Percentiles rank a stretch among this genome's conserved stretches.
These are phyloP conservation scores for Charaxes varanes DNA, from an alignment of 1,140 invertebrate genomes.

Conservation along the genomic window DNA sequence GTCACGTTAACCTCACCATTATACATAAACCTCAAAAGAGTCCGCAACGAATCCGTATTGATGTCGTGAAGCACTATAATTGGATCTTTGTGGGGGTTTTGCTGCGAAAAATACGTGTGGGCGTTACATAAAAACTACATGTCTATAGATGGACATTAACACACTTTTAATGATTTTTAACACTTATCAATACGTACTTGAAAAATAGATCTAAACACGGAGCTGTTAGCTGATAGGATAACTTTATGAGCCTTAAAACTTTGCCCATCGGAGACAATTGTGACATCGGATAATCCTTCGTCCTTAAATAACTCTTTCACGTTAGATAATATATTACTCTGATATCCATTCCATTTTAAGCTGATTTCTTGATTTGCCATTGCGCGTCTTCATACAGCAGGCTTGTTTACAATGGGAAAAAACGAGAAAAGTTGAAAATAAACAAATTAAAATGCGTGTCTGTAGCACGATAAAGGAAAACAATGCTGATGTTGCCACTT, in stretches of 20 bases:
- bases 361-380: slow-evolving; percentile 77
- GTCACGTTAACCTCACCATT: slow-evolving; percentile 81
- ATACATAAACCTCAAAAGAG: slow-evolving; percentile 79
- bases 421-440: slow-evolving; percentile 23
- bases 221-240: slow-evolving; percentile 82
- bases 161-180: too few species aligned
- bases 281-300: slow-evolving; percentile 81
- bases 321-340: slow-evolving; percentile 77
- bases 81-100: slow-evolving; percentile 80
- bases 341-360: slow-evolving; percentile 81
- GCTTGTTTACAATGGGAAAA: slow-evolving; percentile 19
- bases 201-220: slow-evolving; percentile 81
- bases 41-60: slow-evolving; percentile 76
- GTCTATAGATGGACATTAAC: too few species aligned
- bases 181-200: too few species aligned
- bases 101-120: slow-evolving; percentile 70
- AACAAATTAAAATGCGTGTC: slow-evolving; percentile 21
- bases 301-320: slow-evolving; percentile 79
- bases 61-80: slow-evolving; percentile 81
- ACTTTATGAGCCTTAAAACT: slow-evolving; percentile 83
- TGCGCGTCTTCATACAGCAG: slow-evolving; percentile 26
- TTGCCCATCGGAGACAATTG: slow-evolving; percentile 80
- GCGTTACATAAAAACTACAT: slow-evolving; percentile 29
- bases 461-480: slow-evolving; percentile 9
- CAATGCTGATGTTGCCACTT: slow-evolving; percentile 11